A percentile compares a stretch with the other conserved stretches of the same genome.
Conservation (phyloP, 92 coral and sea anemone genomes). For the Porites evermanni region DNA sequence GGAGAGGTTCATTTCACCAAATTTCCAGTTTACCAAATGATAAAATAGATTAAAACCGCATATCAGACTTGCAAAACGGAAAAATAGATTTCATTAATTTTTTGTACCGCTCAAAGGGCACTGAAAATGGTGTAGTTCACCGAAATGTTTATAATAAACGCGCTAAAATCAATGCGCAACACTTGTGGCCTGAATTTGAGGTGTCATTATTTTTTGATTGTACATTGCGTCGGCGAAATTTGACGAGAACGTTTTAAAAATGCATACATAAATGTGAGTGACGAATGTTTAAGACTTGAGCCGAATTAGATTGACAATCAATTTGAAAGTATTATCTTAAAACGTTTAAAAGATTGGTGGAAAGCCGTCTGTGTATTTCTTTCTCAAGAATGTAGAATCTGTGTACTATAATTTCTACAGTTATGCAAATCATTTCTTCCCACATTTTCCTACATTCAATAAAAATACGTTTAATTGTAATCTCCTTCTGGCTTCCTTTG, state of each 20-base stretch:
- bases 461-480: neutral
- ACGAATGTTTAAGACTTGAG: too few species aligned
- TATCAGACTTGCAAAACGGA: slow-evolving; percentile 3
- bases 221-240: neutral
- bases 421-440: slow-evolving; percentile 1
- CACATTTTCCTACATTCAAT: slow-evolving; percentile 7
- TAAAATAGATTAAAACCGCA: slow-evolving; percentile 13
- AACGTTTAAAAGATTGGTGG: neutral
- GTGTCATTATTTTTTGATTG: neutral
- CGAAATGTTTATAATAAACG: neutral
- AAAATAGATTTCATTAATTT: neutral
- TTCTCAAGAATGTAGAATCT: neutral
- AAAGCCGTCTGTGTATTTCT: too few species aligned
- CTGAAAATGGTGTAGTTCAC: neutral
- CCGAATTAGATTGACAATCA: too few species aligned
- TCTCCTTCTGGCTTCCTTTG: neutral
- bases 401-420: neutral
- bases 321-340: too few species aligned
- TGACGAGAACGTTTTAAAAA: neutral
- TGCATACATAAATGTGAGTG: too few species aligned
- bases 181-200: neutral
- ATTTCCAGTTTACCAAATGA: neutral
- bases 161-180: neutral
- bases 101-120: neutral
- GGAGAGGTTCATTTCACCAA: neutral